Evolutionary conservation across 2,888 invertebrate genomes (phyloP), one percentile per base, ranked within the genome.

Genomic region (Cephus nigrinus): DNA sequence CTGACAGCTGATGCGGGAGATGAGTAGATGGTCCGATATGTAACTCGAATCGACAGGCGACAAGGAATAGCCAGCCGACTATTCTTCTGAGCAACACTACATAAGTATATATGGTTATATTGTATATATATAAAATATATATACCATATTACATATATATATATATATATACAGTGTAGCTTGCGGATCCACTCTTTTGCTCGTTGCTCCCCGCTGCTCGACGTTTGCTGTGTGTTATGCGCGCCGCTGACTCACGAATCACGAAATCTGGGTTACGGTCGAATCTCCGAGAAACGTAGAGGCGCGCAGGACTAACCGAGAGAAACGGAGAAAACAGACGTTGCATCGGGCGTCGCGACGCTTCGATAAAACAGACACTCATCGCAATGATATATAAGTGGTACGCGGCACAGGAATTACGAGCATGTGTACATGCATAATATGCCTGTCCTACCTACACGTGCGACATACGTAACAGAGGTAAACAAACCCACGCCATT

Each of bases 1-100:
- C 84, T 83, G 87, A 88, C 85, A 85, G 84, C 82, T 78, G 78
- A 78, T 75, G 75, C 75, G 78, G 75, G 71, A 71, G 71, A 71
- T 71, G 71, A 71, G 71, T 71, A 71, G 71, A 71, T 71, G 71
- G 71, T 71, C 33, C 71, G 71, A 71, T 71, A 71, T 33, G 71
- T 71, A 71, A 82, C 81, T 81, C 80, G 75, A 79, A 80, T 77
- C 83, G 83, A 83, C 83, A 82, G 81, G 79, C 80, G 83, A 82
- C 83, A 83, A 78, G 83, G 80, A 81, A 82, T 80, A 79, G 75
- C 80, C 78, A 79, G 75, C 75, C 82, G 79, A 81, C 80, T 82
- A 81, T 78, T 82, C 80, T 77, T 79, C 75, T 81, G 79, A 79
- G 75, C 76, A 69, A 68, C 75, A 55, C 73, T 68, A 68, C 75